Conservation (phyloP, 2,113 vertebrate genomes). For the Hoplias malabaricus region DNA sequence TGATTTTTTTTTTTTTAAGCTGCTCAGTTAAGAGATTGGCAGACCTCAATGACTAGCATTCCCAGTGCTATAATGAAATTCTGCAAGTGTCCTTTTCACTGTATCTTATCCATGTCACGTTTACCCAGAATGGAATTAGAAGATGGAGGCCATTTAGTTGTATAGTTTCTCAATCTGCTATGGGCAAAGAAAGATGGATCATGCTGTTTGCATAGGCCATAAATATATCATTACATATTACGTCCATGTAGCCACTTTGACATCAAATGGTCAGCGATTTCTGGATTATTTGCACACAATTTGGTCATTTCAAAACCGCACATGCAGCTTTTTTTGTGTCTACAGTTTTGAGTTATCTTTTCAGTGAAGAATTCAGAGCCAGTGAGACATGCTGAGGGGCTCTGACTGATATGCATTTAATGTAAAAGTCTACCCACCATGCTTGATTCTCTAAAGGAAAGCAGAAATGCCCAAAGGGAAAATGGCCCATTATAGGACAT, state of each 20-base stretch:
- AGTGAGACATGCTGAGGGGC: slow-evolving; percentile 5
- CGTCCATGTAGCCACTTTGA: not conserved
- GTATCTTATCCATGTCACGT: not conserved
- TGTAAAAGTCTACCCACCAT: not conserved
- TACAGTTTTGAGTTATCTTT: slow-evolving; percentile 3
- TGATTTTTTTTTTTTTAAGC: too few species aligned
- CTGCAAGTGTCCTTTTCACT: not conserved
- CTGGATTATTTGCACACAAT: slow-evolving; percentile 3
- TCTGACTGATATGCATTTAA: slow-evolving; percentile 22
- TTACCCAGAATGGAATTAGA: not conserved
- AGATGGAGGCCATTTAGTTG: not conserved
- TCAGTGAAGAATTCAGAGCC: slow-evolving; percentile 9
- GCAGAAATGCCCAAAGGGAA: slow-evolving; percentile 22
- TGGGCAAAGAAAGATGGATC: not conserved
- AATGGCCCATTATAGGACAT: slow-evolving; percentile 1
- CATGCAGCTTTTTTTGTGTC: not conserved
- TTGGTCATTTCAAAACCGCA: slow-evolving; percentile 16
- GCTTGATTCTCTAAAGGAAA: not conserved
- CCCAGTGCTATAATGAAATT: not conserved
- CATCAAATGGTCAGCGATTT: not conserved
- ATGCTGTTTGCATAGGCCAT: not conserved
- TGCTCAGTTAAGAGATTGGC: not conserved
- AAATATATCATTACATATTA: not conserved
- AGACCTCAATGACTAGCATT: not conserved
- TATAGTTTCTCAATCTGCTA: not conserved